Base-by-base conservation (phyloP, 1,140 invertebrate species). In the Lepidurus couesii region DNA sequence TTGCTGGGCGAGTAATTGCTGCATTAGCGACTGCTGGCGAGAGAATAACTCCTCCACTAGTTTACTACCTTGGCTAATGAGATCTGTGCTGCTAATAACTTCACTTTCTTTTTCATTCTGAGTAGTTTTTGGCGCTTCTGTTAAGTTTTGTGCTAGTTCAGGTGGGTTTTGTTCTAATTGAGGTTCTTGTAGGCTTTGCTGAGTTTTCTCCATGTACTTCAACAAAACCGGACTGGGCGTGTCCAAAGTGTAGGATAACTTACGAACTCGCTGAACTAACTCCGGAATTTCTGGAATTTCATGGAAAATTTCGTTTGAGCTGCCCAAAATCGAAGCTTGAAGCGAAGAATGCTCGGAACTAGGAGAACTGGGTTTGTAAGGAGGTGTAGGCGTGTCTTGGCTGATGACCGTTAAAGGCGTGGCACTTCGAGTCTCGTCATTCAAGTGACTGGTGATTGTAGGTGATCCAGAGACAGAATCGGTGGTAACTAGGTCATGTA, bases 221-320 rank as follows among this genome's bases (percentile, higher is more conserved):
- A 90, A 80, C 16, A 90, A 84, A 79, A 89, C 85, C 0, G 89
- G 89, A 82, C 89, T 89, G 0, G 89, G 89, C 53, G 87, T 86
- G 1, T 90, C 86, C 13, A 91, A 81, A 0, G 89, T 87, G 78
- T 91, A 91, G 8, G 90, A 91, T 80, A 89, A 87, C 83, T 89
- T 88, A 73, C 89, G 84, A 1, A 88, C 85, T 65, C 90, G 82
- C 77, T 87, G 78, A 44, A 75, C n/a, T 42, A 80, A 80, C 16
- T 80, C 80, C 43, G 78, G 78, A 13, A 76, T 76, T 75, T 80
- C 77, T 11, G 73, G 75, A 43, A 74, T 43, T 4, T 10, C 43
- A 75, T 44, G 43, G 3, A 44, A 11, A n/a, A 34, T 73, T 43
- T 80, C 75, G 9, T 43, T 73, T 0, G 76, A 26, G 9, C 43